Percentiles rank a stretch among this genome's conserved stretches.
phyloP scores from a whole-genome alignment of 2,797 vertebrate genomes.

The Rhynchonycteris naso region DNA sequence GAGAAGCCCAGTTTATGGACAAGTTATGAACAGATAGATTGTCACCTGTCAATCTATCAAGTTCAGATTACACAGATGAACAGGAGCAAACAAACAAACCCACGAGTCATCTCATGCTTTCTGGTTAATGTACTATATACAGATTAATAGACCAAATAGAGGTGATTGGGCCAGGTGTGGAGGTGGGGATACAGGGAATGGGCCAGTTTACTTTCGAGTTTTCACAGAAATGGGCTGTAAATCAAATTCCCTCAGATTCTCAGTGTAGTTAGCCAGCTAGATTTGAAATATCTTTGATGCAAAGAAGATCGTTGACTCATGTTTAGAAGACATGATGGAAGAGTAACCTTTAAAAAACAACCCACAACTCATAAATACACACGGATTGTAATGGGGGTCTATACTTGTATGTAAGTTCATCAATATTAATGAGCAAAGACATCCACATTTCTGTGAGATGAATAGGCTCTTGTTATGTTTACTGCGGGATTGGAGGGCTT shows the following conservation, averaged over 20 bases:
- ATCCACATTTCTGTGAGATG: conserved; percentile 67
- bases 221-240: conserved; percentile 67
- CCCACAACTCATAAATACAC: conserved; percentile 80
- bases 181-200: not conserved
- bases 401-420: conserved; percentile 74
- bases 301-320: conserved; percentile 13
- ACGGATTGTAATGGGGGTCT: conserved; percentile 83
- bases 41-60: not conserved
- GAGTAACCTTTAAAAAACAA: conserved; percentile 67
- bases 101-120: not conserved
- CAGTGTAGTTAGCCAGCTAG: conserved; percentile 33
- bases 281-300: conserved; percentile 67
- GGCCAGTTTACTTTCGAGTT: conserved; percentile 20
- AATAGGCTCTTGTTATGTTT: conserved; percentile 62
- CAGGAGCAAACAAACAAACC: not conserved
- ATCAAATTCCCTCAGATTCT: conserved; percentile 51
- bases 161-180: not conserved
- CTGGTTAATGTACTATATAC: conserved; percentile 23
- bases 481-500: conserved; percentile 39
- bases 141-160: conserved; percentile 43
- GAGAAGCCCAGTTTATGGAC: not conserved
- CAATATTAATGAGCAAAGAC: conserved; percentile 83
- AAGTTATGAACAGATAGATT: not conserved
- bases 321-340: conserved; percentile 71
- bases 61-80: conserved; percentile 33